Base-by-base conservation (phyloP, 2,797 vertebrate genomes). In the Phyllotis vaccarum region DNA sequence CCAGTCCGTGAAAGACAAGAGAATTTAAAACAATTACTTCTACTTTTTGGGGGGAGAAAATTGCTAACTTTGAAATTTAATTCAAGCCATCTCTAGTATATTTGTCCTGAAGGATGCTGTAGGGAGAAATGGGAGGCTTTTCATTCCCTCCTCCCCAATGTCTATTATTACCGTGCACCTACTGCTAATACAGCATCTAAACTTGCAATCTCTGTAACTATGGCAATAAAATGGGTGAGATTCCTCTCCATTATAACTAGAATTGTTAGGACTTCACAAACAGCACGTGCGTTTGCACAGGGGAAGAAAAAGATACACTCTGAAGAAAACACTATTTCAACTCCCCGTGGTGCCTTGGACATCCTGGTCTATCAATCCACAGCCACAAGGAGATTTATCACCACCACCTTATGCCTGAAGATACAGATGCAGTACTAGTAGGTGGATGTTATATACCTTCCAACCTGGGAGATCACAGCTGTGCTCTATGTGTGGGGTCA, bases 91-190 rank as follows among this genome's bases (percentile, higher is more conserved):
- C n/a, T 22, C 86, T 97, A 0, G 89, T 98, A 97, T 98, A 98
- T 98, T 98, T 98, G 97, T 97, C 98, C 98, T 96, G 97, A 95
- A 98, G 98, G 97, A 95, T 96, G 97, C 98, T 98, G 89, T 83
- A 95, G 97, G 98, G 96, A 89, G 94, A 97, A 98, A 95, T 70
- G 96, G 95, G 95, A 97, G 95, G 0, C 70, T 86, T 95, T 95
- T 83, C 43, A 79, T 80, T 91, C 66, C 97, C 97, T 96, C 98
- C 96, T 93, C 96, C 94, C 97, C 95, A 49, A 96, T 82, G 97
- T 96, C 97, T 97, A 94, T 96, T 98, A 96, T 97, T 97, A 90
- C 86, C 46, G 1, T 97, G 95, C 89, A 97, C 97, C 97, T 31
- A 98, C 97, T 98, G 97, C 96, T 98, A 96, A 86, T 83, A 74